Conservation (phyloP, 1,140 invertebrate species). For the Cotesia chilonis region DNA sequence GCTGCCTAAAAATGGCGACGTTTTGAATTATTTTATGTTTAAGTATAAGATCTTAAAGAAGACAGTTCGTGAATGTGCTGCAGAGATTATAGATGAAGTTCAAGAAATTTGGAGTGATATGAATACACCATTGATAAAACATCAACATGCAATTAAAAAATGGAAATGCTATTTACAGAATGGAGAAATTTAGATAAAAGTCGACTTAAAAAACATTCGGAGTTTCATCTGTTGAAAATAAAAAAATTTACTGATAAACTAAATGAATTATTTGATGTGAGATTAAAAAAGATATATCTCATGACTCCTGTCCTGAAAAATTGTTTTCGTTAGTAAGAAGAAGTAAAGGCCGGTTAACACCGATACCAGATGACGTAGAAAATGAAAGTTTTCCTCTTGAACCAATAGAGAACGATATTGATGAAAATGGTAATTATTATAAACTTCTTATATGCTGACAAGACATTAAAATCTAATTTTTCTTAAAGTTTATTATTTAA, state of each 20-base stretch:
- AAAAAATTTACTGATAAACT: conserved; percentile 12
- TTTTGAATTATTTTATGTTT: conserved; percentile 10
- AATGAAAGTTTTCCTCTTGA: not conserved
- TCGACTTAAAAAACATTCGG: conserved; percentile 7
- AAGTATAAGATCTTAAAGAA: conserved; percentile 13
- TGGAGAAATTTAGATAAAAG: conserved; percentile 8
- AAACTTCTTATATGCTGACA: not conserved
- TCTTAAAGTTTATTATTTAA: conserved; percentile 2
- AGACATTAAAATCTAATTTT: conserved; percentile 1
- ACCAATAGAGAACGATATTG: not conserved
- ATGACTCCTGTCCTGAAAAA: conserved; percentile 2
- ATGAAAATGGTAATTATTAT: conserved; percentile 8
- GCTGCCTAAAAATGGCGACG: conserved; percentile 6
- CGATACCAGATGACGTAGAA: not conserved
- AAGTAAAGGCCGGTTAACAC: conserved; percentile 1
- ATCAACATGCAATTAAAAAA: conserved; percentile 2
- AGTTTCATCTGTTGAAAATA: conserved; percentile 9
- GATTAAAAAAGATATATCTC: conserved; percentile 7
- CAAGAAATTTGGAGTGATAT: conserved; percentile 6
- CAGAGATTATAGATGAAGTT: not conserved
- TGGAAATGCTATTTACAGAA: conserved; percentile 2
- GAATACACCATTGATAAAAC: conserved; percentile 1
- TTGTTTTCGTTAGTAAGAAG: conserved; percentile 3
- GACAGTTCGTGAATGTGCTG: conserved; percentile 1
- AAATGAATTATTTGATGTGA: conserved; percentile 8